Base-by-base conservation (phyloP, 2,797 vertebrate genomes). In the Myotis pilosus region DNA sequence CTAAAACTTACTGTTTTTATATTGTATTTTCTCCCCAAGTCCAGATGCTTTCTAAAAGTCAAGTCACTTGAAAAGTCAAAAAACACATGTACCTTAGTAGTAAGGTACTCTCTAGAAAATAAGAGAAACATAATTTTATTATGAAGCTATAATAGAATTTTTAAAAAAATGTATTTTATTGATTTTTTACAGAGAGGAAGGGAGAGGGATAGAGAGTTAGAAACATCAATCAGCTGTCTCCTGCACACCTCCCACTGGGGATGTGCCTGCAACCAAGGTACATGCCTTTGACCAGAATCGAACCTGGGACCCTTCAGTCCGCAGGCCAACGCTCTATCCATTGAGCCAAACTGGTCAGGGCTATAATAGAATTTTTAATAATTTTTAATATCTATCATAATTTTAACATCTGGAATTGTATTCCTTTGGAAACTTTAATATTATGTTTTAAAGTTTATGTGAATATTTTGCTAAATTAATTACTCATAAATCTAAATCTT, bases 381-480 rank as follows among this genome's bases (percentile, higher is more conserved):
- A 87, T 44, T 66, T 47, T 89, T 57, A 78, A 41, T 41, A 28
- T 36, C n/a, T 78, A 55, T 28, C 38, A 75, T 62, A 88, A 78
- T 76, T 88, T 95, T 74, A 96, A 89, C 79, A 84, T 47, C 33
- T 87, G 84, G 23, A 92, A 68, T 30, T 94, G 36, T 6, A 72
- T 85, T 86, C 89, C 55, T 76, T 87, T 94, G 64, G 9, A 92
- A 80, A 87, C 33, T 78, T 0, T 47, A 51, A 72, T 53, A 33
- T 87, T 78, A 74, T 55, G 89, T 71, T 90, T 89, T 41, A 76
- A 49, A 95, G 36, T 75, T 89, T 94, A 86, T 84, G 0, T 72
- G n/a, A 87, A 44, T 93, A 72, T 19, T 89, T 89, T 94, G 3
- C 1, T 94, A 96, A 96, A 81, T 86, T 69, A 94, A 71, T 94